phyloP scores from a whole-genome alignment of 2,113 vertebrate species.

The Siniperca chuatsi region DNA sequence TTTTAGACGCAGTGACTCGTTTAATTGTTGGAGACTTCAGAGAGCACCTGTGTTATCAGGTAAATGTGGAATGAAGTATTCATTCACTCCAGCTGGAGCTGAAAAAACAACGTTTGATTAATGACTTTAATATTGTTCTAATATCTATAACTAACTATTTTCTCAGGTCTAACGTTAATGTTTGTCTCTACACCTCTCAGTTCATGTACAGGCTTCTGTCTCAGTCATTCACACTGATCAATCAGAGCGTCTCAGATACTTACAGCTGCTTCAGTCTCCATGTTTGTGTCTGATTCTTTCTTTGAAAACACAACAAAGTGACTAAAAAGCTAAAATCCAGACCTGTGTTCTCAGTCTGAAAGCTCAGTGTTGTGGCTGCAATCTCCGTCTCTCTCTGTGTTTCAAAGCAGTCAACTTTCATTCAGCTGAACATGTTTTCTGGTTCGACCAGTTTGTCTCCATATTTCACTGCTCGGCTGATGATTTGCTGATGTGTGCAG shows the following conservation, averaged over 20 bases:
- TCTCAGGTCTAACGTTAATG: not conserved
- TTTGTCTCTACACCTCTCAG: not conserved
- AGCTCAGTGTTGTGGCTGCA: not conserved
- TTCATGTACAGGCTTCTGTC: conserved; percentile 11
- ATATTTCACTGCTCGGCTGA: conserved; percentile 36
- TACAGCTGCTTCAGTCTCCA: conserved; percentile 25
- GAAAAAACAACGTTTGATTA: not conserved
- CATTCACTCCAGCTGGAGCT: not conserved
- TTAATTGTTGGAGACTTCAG: not conserved
- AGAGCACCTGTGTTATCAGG: not conserved
- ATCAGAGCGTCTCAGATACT: conserved; percentile 19
- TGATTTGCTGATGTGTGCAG: conserved; percentile 32
- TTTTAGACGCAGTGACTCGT: not conserved
- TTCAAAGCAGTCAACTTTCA: not conserved
- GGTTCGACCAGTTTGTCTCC: conserved; percentile 66
- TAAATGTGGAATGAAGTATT: not conserved
- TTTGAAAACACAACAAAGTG: not conserved
- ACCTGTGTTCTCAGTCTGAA: not conserved
- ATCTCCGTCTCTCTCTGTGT: not conserved
- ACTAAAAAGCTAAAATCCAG: not conserved
- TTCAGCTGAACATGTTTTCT: conserved; percentile 21
- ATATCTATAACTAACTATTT: not conserved
- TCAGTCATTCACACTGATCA: not conserved
- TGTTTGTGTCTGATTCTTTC: not conserved
- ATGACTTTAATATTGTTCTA: not conserved